A percentile compares a stretch with the other conserved stretches of the same genome.
These are phyloP conservation scores for Spinus pinus DNA, from an alignment of 2,797 vertebrate species.

Conservation along the genomic window DNA sequence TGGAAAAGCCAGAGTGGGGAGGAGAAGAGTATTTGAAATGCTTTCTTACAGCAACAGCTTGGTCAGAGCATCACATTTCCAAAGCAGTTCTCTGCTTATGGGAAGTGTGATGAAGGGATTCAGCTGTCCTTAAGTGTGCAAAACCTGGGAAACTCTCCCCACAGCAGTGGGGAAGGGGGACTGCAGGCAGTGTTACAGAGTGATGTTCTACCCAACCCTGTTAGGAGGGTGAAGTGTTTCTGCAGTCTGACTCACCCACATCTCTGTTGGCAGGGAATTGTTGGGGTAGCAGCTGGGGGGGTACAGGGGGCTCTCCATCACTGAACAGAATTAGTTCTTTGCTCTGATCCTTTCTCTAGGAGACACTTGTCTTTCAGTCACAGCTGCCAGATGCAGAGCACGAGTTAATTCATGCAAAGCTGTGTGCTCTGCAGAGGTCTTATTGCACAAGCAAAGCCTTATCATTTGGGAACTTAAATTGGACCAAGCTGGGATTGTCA, in stretches of 20 bases:
- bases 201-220: background rate
- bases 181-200: background rate
- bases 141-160: rapidly evolving
- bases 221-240: background rate
- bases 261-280: background rate
- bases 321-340: background rate
- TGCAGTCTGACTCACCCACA: background rate
- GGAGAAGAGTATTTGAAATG: background rate
- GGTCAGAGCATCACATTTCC: background rate
- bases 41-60: background rate
- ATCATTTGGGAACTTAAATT: background rate
- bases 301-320: background rate
- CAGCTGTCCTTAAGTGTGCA: background rate
- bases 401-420: rapidly evolving
- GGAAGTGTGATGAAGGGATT: background rate
- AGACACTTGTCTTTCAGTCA: background rate
- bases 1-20: background rate
- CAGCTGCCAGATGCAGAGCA: background rate
- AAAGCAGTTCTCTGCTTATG: background rate
- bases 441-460: background rate
- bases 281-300: background rate
- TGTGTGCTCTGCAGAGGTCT: background rate
- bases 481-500: background rate
- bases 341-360: background rate
- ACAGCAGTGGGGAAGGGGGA: background rate